Evolutionary conservation across 1,140 invertebrate species (phyloP).

Genomic region (Conopomorpha cramerella): DNA sequence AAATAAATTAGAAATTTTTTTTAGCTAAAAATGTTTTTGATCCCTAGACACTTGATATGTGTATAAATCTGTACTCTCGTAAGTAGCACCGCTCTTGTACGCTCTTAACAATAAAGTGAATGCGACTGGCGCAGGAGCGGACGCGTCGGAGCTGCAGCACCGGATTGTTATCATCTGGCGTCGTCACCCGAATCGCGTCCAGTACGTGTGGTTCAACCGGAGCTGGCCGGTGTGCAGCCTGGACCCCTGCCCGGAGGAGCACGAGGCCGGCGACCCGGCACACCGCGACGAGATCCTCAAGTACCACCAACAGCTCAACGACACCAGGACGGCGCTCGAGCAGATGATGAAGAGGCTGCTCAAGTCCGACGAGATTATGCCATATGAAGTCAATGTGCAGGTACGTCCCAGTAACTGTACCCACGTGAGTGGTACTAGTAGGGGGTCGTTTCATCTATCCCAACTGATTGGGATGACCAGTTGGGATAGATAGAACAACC

Average conservation of each 20-base stretch:
- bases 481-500: too few species aligned
- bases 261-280: constrained; percentile 17
- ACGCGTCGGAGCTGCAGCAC: constrained; percentile 63
- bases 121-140: constrained; percentile 46
- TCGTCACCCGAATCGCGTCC: constrained; percentile 79
- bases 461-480: too few species aligned
- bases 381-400: constrained; percentile 72
- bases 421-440: too few species aligned
- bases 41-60: too few species aligned
- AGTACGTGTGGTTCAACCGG: constrained; percentile 86
- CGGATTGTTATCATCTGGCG: constrained; percentile 90
- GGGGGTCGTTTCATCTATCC: too few species aligned
- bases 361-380: constrained; percentile 70
- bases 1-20: too few species aligned
- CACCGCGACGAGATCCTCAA: constrained; percentile 11
- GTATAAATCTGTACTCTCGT: too few species aligned
- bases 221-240: constrained; percentile 64
- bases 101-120: too few species aligned
- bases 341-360: constrained; percentile 73
- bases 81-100: too few species aligned
- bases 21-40: too few species aligned
- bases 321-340: constrained; percentile 74
- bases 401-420: constrained; percentile 38
- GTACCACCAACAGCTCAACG: constrained; percentile 64
- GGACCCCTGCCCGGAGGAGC: constrained; percentile 42